Evolutionary conservation across 2,113 vertebrate species (phyloP), one percentile per base, ranked within the genome.

Genomic region (Ctenodactylus gundi): DNA sequence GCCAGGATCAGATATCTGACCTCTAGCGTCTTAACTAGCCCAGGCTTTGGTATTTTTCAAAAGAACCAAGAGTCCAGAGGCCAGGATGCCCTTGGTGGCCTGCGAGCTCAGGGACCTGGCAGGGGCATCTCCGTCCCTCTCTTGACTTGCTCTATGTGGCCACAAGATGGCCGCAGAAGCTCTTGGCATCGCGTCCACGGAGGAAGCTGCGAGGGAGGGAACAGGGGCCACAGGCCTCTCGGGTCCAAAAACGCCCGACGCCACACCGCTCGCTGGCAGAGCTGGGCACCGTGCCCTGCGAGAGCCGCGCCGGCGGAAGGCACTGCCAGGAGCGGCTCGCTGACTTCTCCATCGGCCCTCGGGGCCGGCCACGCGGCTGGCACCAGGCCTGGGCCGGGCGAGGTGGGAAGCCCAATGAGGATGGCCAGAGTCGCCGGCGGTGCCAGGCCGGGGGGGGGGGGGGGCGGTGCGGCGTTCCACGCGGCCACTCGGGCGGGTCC

Each of bases 151-250:
- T 92, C 86, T 86, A 95, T 78, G 2, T 60, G 84, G 94, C 94
- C 94, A 96, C 95, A 94, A 97, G 93, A 94, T 95, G 97, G 95
- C 97, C 96, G 87, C 92, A 96, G 92, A 62, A 93, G 87, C 85
- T 83, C 95, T 94, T 89, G 94, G 89, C 93, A 94, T 84, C 2
- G 1, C 34, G 53, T 95, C 80, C 87, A 49, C 31, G 31, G 18
- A 68, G 67, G 55, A 92, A 95, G 46, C 68, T 83, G 39, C 46
- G 31, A 93, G 53, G 7, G 23, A 85, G 14, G 31, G 62, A 87
- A n/a, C n/a, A 90, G 34, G 20, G 91, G 78, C 62, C 73, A 78
- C 21, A 57, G n/a, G 57, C 68, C 83, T 85, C 44, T 82, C 44
- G 13, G 49, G 67, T 94, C 95, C 89, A 88, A 77, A 90, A 93